Base-by-base conservation (phyloP, 2,888 invertebrate genomes). In the Sesia apiformis region DNA sequence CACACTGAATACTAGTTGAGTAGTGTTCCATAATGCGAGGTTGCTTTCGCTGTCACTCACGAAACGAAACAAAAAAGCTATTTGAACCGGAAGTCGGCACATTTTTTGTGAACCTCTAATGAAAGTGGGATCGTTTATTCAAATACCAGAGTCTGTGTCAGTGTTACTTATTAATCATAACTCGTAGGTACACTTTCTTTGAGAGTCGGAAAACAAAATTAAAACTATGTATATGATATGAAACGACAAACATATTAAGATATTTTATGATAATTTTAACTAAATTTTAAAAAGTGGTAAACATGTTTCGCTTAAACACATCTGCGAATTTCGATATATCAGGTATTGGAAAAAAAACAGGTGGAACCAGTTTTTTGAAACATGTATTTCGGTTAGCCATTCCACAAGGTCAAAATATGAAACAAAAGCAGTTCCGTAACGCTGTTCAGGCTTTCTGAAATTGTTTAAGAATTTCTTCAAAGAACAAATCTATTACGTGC, bases 21-120 rank as follows among this genome's bases (percentile, higher is more conserved):
- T 62, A 67, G 67, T 66, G 69, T 63, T 68, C 59, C 63, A 67
- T 69, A 69, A 68, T 69, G 38, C 66, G 66, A 63, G 64, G 66
- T 67, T 64, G 65, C 75, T 72, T 67, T 64, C 64, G 60, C 58
- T 64, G 60, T 61, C 54, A 60, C 60, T 67, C 63, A 63, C 62
- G 60, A 67, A 63, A 62, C 55, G 60, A 61, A 66, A 66, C 64
- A 72, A 76, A 76, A 75, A 73, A 67, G 54, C 59, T 66, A 65
- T 65, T 64, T 60, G 60, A 61, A 53, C 55, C 51, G 58, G 57
- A 58, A 56, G 62, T 60, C 59, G 56, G 55, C 57, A 53, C 39
- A 61, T 66, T 66, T 68, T 73, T 72, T 66, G 62, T 56, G 51
- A 55, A 55, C 56, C 74, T 74, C 70, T 60, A 59, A 71, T 67